Evolutionary conservation across 2,797 vertebrate species (phyloP).

Genomic region (Danio jaintianensis): DNA sequence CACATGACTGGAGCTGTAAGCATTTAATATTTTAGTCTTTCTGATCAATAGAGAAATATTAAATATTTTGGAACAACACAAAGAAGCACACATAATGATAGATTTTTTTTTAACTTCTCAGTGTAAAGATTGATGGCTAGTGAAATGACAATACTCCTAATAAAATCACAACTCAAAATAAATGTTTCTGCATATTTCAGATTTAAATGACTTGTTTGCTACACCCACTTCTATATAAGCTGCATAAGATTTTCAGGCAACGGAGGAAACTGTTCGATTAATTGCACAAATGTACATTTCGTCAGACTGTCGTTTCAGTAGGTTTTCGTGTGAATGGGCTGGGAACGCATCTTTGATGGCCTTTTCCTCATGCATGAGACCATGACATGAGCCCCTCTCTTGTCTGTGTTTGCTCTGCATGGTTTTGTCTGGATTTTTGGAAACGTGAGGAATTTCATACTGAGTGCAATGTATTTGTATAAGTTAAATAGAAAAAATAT

Average conservation of each 20-base stretch:
- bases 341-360: slow-evolving; percentile 55
- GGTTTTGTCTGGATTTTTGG: slow-evolving; percentile 80
- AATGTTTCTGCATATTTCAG: background rate
- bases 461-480: background rate
- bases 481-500: background rate
- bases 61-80: background rate
- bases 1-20: background rate
- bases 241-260: background rate
- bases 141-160: background rate
- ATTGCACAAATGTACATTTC: background rate
- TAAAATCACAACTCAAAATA: background rate
- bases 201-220: background rate
- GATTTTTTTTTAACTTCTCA: background rate
- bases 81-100: background rate
- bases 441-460: slow-evolving; percentile 79
- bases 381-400: slow-evolving; percentile 68
- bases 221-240: too few relatives aligned
- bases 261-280: background rate
- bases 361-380: slow-evolving; percentile 70
- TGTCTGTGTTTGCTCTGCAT: slow-evolving; percentile 79
- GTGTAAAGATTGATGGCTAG: background rate
- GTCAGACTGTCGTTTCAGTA: background rate
- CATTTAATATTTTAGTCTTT: background rate
- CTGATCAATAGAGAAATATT: background rate
- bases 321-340: slow-evolving; percentile 39